Evolutionary conservation across 2,888 invertebrate species (phyloP), one percentile per base, ranked within the genome.

Genomic region (Rhingia rostrata): DNA sequence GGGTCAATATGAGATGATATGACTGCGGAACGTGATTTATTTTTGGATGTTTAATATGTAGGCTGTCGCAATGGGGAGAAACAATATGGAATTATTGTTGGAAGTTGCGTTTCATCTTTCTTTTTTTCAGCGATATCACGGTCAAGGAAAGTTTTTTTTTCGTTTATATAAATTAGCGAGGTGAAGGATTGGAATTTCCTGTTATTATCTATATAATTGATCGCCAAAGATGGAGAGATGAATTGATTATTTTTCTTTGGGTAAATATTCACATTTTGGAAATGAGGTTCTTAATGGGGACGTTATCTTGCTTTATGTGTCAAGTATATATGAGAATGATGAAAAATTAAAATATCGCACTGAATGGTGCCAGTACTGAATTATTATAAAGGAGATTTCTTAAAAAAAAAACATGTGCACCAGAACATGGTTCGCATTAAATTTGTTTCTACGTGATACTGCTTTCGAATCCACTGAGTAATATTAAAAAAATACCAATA

Each of bases 1-100:
- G 58, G 83, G 83, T 73, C 78, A 83, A 63, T 74, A 54, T 53
- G 60, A 69, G 83, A 83, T 69, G 83, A 82, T 72, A 82, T 72
- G 66, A 41, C 47, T 61, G 22, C 22, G 73, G 30, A 56, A 83
- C 83, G 83, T 83, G 83, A 83, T 78, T 70, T 67, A 82, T 82
- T 82, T 82, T 54, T 54, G 82, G 72, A 12, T 41, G 54, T 72
- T 49, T 51, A 47, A 30, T 14, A 61, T 49, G 53, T 53, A 33
- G 43, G 51, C 56, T 60, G 22, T 37, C 14, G 30, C 22, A 32
- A 60, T 41, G 33, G 41, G 6, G 43, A 47, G 30, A 32, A 30
- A 54, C 74, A 75, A 75, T 81, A 43, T 60, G 64, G 60, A 60
- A 45, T 43, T 39, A 45, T 61, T 77, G 41, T 53, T 45, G 45